Evolutionary conservation across 1,140 invertebrate genomes (phyloP), one percentile per base, ranked within the genome.

Genomic region (Caenorhabditis inopinata): DNA sequence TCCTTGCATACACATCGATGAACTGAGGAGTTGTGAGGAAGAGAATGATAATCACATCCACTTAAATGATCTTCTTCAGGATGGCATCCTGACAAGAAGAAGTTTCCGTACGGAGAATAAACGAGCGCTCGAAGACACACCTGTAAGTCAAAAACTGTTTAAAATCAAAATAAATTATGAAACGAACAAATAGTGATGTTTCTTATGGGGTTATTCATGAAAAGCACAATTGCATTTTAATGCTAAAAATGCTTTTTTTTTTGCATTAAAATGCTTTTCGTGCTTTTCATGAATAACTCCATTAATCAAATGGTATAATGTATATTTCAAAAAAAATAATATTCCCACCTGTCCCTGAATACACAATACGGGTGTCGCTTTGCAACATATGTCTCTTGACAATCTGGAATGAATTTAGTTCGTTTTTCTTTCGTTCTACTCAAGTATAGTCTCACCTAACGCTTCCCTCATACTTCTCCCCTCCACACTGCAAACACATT

Each of bases 1-100:
- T 68, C 58, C n/a, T 68, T 68, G n/a, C 58, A 68, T 9, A 68
- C 58, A 38, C 58, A 68, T 68, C 58, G 58, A 38, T 68, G 58
- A 38, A 68, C 58, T 38, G 58, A 68, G 18, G 58, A 68, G 32
- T 68, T 68, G 7, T 68, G 58, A 1, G 58, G 58, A 38, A 68
- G 58, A 21, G 58, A 68, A 38, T 68, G 58, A 18, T 38, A 68
- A 21, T 68, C 58, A 38, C 58, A 68, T 16, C 58, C 58, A 38
- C 58, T 68, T 18, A 68, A 16, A 68, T 68, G 58, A 21, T 68
- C 58, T 21, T 68, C 58, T 42, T 68, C 58, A 5, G 58, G 58
- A 21, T 68, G 58, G 12, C 58, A 68, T 18, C 58, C 58, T 12
- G 58, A 68, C 7, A 68, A 18, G 32, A 68, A 68, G 32, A 68